Percentiles rank a stretch among this genome's conserved stretches.
Conservation (phyloP, 2,113 vertebrate genomes). For the Calonectris borealis region DNA sequence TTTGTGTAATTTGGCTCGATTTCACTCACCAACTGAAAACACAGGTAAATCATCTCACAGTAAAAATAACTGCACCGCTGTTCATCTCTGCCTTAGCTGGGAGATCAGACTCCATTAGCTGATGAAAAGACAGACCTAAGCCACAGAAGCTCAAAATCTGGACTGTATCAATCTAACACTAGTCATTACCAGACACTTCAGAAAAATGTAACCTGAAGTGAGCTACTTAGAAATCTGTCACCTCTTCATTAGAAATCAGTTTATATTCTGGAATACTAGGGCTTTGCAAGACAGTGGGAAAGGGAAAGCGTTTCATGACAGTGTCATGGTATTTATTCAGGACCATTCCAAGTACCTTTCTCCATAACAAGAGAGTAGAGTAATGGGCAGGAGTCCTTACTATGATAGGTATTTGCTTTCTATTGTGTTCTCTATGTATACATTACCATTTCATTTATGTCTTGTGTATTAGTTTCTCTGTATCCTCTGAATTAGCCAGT, state of each 20-base stretch:
- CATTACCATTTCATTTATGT: not conserved
- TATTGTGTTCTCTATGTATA: not conserved
- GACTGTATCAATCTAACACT: not conserved
- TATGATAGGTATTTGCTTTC: not conserved
- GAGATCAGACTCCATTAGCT: not conserved
- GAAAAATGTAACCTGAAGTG: not conserved
- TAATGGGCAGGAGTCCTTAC: not conserved
- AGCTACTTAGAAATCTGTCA: not conserved
- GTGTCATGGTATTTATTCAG: not conserved
- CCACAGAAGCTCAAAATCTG: not conserved
- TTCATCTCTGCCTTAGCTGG: not conserved
- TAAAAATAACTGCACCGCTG: not conserved
- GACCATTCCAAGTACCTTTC: not conserved
- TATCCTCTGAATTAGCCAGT: not conserved
- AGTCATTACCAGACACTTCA: not conserved
- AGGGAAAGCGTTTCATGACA: not conserved
- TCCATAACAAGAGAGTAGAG: not conserved
- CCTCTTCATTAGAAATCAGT: not conserved
- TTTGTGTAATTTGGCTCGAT: not conserved
- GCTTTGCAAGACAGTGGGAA: not conserved
- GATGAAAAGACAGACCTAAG: not conserved
- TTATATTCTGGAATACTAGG: not conserved
- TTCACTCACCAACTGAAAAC: not conserved
- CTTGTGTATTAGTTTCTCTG: not conserved
- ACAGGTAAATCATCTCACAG: not conserved